Conservation (phyloP, 1,140 invertebrate genomes). For the Coenobita brevimanus region DNA sequence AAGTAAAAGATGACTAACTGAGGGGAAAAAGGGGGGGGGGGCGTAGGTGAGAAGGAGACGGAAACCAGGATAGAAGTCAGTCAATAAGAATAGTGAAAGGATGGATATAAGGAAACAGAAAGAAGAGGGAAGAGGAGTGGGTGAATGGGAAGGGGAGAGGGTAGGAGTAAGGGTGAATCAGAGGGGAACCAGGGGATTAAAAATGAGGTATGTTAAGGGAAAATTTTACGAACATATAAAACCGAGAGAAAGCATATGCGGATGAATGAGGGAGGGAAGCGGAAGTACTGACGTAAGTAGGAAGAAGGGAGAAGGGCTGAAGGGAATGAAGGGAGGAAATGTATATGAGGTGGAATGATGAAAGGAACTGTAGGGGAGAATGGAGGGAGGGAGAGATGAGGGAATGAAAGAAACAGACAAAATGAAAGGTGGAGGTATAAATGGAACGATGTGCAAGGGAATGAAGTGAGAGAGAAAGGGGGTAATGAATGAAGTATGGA, state of each 20-base stretch:
- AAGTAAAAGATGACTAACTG: too few relatives aligned
- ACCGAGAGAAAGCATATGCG: not conserved
- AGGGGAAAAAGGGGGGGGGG: not conserved
- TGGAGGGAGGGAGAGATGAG: too few relatives aligned
- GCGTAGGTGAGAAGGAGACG: conserved; percentile 5
- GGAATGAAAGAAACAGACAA: too few relatives aligned
- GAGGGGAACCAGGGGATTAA: not conserved
- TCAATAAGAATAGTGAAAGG: not conserved
- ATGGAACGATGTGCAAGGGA: too few relatives aligned
- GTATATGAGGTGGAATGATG: not conserved
- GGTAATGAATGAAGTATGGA: too few relatives aligned
- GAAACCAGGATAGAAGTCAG: not conserved
- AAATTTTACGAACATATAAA: not conserved
- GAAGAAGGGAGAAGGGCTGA: not conserved
- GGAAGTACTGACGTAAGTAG: not conserved
- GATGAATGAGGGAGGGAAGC: too few relatives aligned
- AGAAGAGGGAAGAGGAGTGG: not conserved
- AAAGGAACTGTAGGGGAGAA: too few relatives aligned
- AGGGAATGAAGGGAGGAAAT: not conserved
- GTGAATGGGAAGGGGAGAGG: not conserved
- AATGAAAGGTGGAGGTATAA: too few relatives aligned
- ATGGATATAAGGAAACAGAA: not conserved
- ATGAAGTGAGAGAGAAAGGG: too few relatives aligned
- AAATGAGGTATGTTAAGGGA: too few relatives aligned
- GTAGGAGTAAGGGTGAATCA: too few relatives aligned